A percentile compares a stretch with the other conserved stretches of the same genome.
phyloP scores from a whole-genome alignment of 2,797 vertebrate species.

The Channallabes apus region DNA sequence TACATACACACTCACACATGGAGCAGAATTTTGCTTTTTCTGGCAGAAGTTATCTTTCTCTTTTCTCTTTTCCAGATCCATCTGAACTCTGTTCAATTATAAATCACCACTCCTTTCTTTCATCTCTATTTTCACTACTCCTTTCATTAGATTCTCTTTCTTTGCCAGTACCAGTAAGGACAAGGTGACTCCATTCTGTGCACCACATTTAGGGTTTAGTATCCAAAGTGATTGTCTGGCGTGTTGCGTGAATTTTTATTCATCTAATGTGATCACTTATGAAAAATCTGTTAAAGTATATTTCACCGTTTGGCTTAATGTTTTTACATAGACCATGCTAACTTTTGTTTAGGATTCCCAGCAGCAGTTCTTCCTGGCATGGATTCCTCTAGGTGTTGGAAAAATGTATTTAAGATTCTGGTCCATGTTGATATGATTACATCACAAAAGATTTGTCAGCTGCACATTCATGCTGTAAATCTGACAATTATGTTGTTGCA shows the following conservation, averaged over 20 bases:
- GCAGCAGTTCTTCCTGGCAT: not conserved
- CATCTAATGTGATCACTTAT: not conserved
- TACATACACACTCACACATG: slow-evolving; percentile 31
- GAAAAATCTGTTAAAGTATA: not conserved
- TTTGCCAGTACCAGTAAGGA: slow-evolving; percentile 71
- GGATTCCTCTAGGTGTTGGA: not conserved
- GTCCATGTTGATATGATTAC: not conserved
- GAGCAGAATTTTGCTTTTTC: slow-evolving; percentile 66
- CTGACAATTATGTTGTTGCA: not conserved
- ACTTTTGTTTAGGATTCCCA: not conserved
- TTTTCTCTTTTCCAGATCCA: slow-evolving; percentile 61
- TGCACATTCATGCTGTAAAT: not conserved
- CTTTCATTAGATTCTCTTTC: slow-evolving; percentile 29
- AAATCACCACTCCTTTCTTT: slow-evolving; percentile 67
- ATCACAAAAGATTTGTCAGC: not conserved
- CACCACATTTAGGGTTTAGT: slow-evolving; percentile 58
- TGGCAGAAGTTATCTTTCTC: slow-evolving; percentile 61
- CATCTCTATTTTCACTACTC: slow-evolving; percentile 57
- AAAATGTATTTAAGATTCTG: slow-evolving; percentile 1
- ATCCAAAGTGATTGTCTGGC: slow-evolving; percentile 68
- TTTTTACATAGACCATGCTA: not conserved
- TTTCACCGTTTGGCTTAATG: not conserved
- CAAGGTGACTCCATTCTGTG: slow-evolving; percentile 42
- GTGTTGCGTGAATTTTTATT: slow-evolving; percentile 18
- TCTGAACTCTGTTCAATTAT: slow-evolving; percentile 74